Evolutionary conservation across 2,113 vertebrate species (phyloP).

Genomic region (Esox niger): DNA sequence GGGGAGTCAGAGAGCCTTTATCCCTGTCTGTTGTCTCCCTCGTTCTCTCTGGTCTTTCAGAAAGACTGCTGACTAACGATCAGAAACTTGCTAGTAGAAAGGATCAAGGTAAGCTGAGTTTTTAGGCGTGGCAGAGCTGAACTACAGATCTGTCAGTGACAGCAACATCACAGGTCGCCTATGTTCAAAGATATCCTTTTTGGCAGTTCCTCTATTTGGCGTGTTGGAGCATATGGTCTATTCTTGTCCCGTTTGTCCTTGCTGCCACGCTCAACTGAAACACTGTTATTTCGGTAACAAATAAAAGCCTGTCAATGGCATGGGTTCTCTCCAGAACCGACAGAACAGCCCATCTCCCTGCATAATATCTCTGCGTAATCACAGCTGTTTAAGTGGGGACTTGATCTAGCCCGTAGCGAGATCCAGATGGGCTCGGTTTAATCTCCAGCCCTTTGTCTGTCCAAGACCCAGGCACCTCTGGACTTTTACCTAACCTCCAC

Average conservation of each 20-base stretch:
- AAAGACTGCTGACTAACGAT: constrained; percentile 1
- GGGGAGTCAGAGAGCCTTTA: neutral
- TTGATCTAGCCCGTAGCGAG: no score
- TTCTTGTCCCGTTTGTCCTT: neutral
- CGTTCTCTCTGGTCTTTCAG: neutral
- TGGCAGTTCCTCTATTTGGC: neutral
- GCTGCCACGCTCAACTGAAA: neutral
- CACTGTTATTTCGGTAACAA: neutral
- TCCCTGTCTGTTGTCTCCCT: neutral
- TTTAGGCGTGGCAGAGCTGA: neutral
- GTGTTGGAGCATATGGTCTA: neutral
- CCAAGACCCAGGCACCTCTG: neutral
- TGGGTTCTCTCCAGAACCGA: neutral
- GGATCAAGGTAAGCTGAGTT: neutral
- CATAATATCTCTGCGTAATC: no score
- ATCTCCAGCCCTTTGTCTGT: neutral
- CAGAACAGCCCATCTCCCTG: no score
- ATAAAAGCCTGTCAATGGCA: neutral
- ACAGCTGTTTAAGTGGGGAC: no score
- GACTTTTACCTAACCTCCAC: neutral
- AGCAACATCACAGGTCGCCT: neutral
- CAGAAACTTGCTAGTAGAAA: neutral
- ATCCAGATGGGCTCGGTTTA: no score
- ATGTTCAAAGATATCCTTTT: neutral
- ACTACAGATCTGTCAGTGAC: neutral